phyloP scores from a whole-genome alignment of 1,140 invertebrate species.

The Drosophila orena region DNA sequence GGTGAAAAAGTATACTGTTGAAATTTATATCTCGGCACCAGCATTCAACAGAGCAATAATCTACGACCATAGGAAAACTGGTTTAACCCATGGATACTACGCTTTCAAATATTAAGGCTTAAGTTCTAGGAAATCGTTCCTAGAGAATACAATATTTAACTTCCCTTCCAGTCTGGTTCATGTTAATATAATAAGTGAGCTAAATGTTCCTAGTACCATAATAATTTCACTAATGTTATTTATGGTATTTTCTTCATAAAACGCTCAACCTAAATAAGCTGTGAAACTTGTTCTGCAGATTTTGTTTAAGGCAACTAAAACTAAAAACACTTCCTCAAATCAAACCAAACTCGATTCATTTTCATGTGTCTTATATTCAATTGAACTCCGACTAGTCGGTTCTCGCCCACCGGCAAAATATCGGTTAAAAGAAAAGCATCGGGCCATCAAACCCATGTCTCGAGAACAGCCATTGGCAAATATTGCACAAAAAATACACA shows the following conservation, averaged over 20 bases:
- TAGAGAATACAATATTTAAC: no score
- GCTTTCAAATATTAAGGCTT: no score
- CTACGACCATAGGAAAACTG: constrained; percentile 6
- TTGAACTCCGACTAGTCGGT: background rate
- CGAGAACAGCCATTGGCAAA: constrained; percentile 52
- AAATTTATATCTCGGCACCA: constrained; percentile 59
- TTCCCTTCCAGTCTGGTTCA: no score
- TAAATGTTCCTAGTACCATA: no score
- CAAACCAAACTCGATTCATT: background rate
- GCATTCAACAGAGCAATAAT: constrained; percentile 43
- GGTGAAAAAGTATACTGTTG: constrained; percentile 40
- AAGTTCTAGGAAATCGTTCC: no score
- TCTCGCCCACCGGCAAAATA: background rate
- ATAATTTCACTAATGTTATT: no score
- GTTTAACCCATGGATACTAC: constrained; percentile 11
- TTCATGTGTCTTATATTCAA: background rate
- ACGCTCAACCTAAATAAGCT: no score
- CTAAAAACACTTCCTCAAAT: background rate
- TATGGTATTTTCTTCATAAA: no score
- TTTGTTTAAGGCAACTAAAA: no score
- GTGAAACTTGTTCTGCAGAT: no score
- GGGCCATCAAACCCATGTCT: constrained; percentile 65
- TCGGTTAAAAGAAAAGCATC: constrained; percentile 44
- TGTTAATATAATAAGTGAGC: no score
- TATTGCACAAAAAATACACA: constrained; percentile 49